Base-by-base conservation (phyloP, 2,888 invertebrate genomes). In the Mongoloraphidia duomilia region DNA sequence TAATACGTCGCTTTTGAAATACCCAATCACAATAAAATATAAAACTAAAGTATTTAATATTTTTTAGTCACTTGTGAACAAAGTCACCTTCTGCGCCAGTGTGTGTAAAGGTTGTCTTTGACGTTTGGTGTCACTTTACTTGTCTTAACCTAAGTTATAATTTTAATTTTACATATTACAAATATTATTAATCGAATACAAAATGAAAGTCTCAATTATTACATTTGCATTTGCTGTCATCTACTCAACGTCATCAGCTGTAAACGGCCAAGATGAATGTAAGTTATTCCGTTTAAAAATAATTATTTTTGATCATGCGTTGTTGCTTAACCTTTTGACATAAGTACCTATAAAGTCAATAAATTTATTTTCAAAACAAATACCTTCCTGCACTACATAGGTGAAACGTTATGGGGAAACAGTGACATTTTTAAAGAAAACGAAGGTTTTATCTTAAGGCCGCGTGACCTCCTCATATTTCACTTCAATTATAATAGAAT, bases 61-160 rank as follows among this genome's bases (percentile, higher is more conserved):
- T 26, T 26, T 47, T 42, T 36, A 42, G 49, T 47, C 26, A 26
- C 34, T 26, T 26, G 26, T 42, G 17, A 42, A 42, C 34, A 42
- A 36, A 63, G 75, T 76, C 73, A 80, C 84, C 87, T 88, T 88
- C 87, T 88, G 75, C 82, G 74, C 86, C 87, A 88, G 87, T 87
- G 87, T 72, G 87, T 85, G 84, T 86, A 88, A 88, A 87, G 87
- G 86, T 79, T 70, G 72, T 61, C 61, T 56, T 56, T 47, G 34
- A 43, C 26, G 26, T 26, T 26, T 26, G 26, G 26, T 26, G 14
- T 13, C 17, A 26, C 26, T 43, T 36, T 41, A 12, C 26, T 13
- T 36, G 13, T 17, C 11, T 41, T 44, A 44, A 44, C 44, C 44
- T 44, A 44, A 11, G 17, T 44, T 11, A 34, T 39, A 41, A 41